Evolutionary conservation across 2,797 vertebrate species (phyloP).

Genomic region (Gallinago solitaria): DNA sequence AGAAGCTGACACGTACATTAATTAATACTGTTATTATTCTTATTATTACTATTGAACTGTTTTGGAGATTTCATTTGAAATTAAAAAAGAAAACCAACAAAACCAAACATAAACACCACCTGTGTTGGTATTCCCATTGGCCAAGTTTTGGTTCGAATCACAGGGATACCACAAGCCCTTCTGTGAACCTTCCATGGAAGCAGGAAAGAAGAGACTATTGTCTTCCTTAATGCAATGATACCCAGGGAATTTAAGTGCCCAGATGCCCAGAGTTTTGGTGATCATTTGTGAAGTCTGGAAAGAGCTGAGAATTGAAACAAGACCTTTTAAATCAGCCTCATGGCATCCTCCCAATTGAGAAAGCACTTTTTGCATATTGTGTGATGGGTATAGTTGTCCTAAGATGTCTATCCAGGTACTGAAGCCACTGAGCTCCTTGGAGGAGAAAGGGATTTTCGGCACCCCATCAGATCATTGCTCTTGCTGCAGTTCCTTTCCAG

Average conservation of each 20-base stretch:
- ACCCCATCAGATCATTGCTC: background rate
- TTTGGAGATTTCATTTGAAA: background rate
- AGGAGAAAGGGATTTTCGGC: background rate
- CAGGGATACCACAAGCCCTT: background rate
- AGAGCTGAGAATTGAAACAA: background rate
- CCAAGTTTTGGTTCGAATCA: background rate
- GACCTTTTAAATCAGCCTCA: background rate
- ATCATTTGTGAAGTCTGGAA: background rate
- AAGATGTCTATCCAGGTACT: too few species aligned
- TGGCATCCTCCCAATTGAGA: fast-evolving
- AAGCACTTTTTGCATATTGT: fast-evolving
- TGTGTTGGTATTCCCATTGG: background rate
- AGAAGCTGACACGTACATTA: fast-evolving
- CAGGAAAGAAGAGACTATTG: background rate
- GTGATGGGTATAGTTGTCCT: background rate
- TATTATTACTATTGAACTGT: fast-evolving
- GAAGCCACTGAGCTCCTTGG: fast-evolving
- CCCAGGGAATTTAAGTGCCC: background rate
- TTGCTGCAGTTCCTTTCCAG: background rate
- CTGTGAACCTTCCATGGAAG: background rate
- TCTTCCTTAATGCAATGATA: background rate
- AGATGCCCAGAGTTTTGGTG: too few species aligned
- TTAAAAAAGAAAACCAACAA: background rate
- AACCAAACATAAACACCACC: fast-evolving
- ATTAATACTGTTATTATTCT: background rate